These are phyloP conservation scores for Drosophila tropicalis DNA, from an alignment of 1,140 invertebrate genomes.

Conservation along the genomic window DNA sequence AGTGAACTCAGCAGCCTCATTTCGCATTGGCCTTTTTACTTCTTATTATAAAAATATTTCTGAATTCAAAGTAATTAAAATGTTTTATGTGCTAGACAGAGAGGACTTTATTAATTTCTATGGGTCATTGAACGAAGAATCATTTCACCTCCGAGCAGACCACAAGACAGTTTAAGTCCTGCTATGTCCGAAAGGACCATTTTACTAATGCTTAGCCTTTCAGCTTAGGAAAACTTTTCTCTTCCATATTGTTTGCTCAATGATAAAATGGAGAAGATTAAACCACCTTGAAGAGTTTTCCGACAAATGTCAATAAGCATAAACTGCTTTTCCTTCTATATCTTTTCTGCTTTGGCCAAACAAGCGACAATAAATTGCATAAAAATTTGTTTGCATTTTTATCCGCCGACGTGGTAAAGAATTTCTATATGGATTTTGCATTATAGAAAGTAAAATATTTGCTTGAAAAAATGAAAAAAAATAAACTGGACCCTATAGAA, in stretches of 20 bases:
- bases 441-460: slow-evolving; percentile 69
- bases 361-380: slow-evolving; percentile 68
- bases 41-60: too few species aligned
- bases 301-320: slow-evolving; percentile 4
- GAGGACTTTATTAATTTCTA: not conserved
- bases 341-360: slow-evolving; percentile 24
- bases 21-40: too few species aligned
- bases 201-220: slow-evolving; percentile 2
- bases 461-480: slow-evolving; percentile 43
- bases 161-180: not conserved
- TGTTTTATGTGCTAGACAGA: too few species aligned
- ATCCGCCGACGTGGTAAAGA: slow-evolving; percentile 11
- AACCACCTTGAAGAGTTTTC: slow-evolving; percentile 11
- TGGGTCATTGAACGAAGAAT: not conserved
- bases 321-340: slow-evolving; percentile 3
- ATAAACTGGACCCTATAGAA: not conserved
- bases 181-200: not conserved
- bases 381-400: slow-evolving; percentile 67
- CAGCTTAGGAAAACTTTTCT: slow-evolving; percentile 12
- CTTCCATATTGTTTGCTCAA: not conserved
- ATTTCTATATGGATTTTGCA: slow-evolving; percentile 59
- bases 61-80: too few species aligned
- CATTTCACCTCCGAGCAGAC: not conserved
- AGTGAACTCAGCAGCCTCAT: too few species aligned
- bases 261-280: not conserved